phyloP scores from a whole-genome alignment of 2,888 invertebrate species.

The Ichneumoninae sp. region DNA sequence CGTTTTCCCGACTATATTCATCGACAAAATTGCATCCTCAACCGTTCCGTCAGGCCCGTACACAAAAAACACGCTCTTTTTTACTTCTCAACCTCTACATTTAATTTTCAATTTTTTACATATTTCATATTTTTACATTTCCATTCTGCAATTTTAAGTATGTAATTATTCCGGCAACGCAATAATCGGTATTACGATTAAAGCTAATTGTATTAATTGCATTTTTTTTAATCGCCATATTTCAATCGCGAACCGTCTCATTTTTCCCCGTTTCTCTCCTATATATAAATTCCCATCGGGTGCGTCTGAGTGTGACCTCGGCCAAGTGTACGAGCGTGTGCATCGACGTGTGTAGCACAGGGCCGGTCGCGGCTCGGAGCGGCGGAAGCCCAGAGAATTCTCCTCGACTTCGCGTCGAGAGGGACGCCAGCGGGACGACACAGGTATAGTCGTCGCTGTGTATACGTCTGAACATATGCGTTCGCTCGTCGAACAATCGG shows the following conservation, averaged over 20 bases:
- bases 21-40: no score
- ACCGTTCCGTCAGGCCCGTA: no score
- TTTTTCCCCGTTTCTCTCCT: constrained; percentile 9
- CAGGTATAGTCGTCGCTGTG: background rate
- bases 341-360: constrained; percentile 43
- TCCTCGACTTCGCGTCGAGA: constrained; percentile 53
- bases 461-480: background rate
- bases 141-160: background rate
- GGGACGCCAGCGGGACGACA: constrained; percentile 18
- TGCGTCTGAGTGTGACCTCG: constrained; percentile 59
- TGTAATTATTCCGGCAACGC: background rate
- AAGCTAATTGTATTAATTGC: no score
- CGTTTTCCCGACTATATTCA: no score
- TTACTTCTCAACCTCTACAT: background rate
- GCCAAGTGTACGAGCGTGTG: constrained; percentile 34
- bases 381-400: constrained; percentile 36
- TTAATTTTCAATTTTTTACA: no score
- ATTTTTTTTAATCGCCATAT: background rate
- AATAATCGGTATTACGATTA: no score
- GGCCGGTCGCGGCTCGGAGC: constrained; percentile 38
- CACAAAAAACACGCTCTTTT: no score
- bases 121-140: background rate
- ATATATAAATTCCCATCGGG: constrained; percentile 42
- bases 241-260: background rate
- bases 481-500: constrained; percentile 31